These are phyloP conservation scores for Epizoanthus fatuus DNA, from an alignment of 92 coral and sea anemone species.

Conservation along the genomic window DNA sequence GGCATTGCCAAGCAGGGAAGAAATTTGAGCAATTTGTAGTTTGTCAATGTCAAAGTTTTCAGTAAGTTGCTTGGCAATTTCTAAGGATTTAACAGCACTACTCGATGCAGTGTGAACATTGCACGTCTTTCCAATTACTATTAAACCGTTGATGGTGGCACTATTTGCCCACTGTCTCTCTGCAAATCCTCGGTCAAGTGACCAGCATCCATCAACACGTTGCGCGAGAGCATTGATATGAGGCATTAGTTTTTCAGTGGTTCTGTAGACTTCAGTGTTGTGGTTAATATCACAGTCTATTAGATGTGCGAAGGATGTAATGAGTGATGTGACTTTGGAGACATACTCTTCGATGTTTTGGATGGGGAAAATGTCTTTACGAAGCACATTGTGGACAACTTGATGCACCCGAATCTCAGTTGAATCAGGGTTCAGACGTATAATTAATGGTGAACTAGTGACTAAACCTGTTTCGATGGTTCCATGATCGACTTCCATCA, in stretches of 20 bases:
- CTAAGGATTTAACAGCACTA: conserved; percentile 21
- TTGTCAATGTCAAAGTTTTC: neutral
- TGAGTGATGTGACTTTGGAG: neutral
- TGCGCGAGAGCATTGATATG: conserved; percentile 25
- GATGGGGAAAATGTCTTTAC: neutral
- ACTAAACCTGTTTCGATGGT: conserved; percentile 3
- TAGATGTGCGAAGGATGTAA: neutral
- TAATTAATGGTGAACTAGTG: conserved; percentile 3
- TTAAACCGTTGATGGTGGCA: conserved; percentile 12
- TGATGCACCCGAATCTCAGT: conserved; percentile 7
- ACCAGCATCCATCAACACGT: conserved; percentile 28
- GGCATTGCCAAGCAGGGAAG: conserved; percentile 27
- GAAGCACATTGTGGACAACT: conserved; percentile 1
- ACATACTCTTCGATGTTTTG: conserved; percentile 5
- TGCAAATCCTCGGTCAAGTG: conserved; percentile 37
- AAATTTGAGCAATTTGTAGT: conserved; percentile 16
- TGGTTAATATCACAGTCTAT: conserved; percentile 13
- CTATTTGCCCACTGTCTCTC: conserved; percentile 18
- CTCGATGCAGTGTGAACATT: neutral
- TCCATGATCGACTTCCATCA: neutral
- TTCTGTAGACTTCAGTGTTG: neutral
- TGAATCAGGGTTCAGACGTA: conserved; percentile 18
- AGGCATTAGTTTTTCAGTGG: neutral
- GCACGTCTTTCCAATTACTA: conserved; percentile 20
- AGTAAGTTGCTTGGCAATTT: conserved; percentile 21